Evolutionary conservation across 2,113 vertebrate genomes (phyloP).

Genomic region (Platanista minor): DNA sequence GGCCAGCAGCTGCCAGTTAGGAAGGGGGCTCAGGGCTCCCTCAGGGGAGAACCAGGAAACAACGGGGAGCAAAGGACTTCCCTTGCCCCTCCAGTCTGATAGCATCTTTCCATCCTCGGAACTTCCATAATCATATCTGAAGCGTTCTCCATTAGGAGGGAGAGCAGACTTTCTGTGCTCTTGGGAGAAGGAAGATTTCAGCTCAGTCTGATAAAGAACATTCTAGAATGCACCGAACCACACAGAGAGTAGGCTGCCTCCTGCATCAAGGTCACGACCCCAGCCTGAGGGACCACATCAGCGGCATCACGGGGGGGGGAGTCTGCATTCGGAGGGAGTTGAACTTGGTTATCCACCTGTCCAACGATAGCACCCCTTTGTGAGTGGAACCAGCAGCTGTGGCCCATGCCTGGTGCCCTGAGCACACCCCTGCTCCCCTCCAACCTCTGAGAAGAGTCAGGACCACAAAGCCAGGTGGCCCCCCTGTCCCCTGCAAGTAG

Average conservation of each 20-base stretch:
- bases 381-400: neutral
- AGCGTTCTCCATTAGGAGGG: neutral
- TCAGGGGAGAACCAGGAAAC: neutral
- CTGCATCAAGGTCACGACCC: neutral
- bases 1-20: neutral
- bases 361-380: neutral
- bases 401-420: too few species aligned
- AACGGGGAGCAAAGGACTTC: neutral
- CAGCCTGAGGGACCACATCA: neutral
- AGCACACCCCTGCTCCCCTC: neutral
- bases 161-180: neutral
- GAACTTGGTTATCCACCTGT: neutral
- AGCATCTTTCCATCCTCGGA: neutral
- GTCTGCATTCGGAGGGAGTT: neutral
- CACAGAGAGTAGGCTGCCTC: neutral
- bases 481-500: neutral
- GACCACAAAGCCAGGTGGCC: neutral
- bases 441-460: neutral
- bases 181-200: neutral
- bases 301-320: neutral
- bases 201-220: neutral
- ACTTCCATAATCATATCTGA: neutral
- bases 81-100: neutral
- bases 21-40: too few species aligned
- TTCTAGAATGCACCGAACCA: rapidly evolving